Conservation (phyloP, 64 coral and sea anemone genomes). For the Actinia equina region DNA sequence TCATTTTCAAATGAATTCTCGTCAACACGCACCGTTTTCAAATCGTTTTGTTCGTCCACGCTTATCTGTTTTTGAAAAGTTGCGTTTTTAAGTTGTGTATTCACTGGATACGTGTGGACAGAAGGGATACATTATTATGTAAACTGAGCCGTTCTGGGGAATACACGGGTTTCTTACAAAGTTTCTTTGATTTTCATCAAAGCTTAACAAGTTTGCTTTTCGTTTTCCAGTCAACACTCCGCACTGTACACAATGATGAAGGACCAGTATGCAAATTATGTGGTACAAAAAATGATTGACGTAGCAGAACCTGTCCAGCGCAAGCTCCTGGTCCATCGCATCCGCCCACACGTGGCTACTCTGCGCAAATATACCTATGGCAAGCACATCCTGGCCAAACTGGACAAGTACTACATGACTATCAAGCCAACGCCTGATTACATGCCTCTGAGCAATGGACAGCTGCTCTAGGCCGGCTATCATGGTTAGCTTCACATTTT, state of each 20-base stretch:
- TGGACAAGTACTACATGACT: slow-evolving; percentile 95
- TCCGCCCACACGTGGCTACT: slow-evolving; percentile 88
- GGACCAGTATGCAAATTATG: slow-evolving; percentile 99
- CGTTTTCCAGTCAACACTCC: slow-evolving; percentile 21
- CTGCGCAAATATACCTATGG: slow-evolving; percentile 96
- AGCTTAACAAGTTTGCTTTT: not conserved
- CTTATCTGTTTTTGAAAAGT: too few relatives aligned
- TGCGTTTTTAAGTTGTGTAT: too few relatives aligned
- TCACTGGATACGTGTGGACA: too few relatives aligned
- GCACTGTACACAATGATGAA: slow-evolving; percentile 99
- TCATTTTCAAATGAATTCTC: too few relatives aligned
- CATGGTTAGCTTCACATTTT: slow-evolving; percentile 15
- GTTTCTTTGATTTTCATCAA: not conserved
- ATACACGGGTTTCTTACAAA: too few relatives aligned
- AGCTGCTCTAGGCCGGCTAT: slow-evolving; percentile 51
- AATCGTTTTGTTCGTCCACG: too few relatives aligned
- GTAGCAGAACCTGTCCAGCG: slow-evolving; percentile 88
- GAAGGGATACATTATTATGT: too few relatives aligned
- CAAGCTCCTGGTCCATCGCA: slow-evolving; percentile 87
- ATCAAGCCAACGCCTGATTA: slow-evolving; percentile 84
- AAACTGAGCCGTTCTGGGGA: too few relatives aligned
- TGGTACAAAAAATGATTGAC: slow-evolving; percentile 99
- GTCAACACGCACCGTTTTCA: too few relatives aligned
- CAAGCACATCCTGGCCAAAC: slow-evolving; percentile 95
- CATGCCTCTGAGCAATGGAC: slow-evolving; percentile 82